phyloP scores from a whole-genome alignment of 1,140 invertebrate species.

The Ctenoplectra terminalis region DNA sequence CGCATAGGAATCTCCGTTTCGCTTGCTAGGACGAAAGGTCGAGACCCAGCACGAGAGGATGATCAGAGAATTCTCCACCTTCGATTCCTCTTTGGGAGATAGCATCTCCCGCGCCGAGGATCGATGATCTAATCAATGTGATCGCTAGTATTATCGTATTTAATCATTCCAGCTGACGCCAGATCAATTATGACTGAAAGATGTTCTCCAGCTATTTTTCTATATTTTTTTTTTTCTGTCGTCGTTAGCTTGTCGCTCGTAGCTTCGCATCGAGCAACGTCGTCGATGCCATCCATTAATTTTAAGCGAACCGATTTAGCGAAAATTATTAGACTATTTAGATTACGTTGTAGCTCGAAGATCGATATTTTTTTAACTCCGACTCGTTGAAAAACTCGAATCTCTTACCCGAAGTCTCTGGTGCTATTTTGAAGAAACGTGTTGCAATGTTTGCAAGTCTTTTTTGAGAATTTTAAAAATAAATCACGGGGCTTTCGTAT shows the following conservation, averaged over 20 bases:
- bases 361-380: neutral
- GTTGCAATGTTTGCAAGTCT: neutral
- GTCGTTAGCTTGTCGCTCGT: constrained; percentile 2
- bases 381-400: neutral
- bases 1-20: constrained; percentile 74
- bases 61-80: constrained; percentile 61
- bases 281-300: constrained; percentile 39
- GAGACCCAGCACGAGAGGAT: constrained; percentile 23
- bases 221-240: constrained; percentile 13
- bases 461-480: neutral
- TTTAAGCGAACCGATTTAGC: constrained; percentile 6
- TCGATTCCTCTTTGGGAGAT: constrained; percentile 65
- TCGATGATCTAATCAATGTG: constrained; percentile 36
- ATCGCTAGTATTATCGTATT: neutral
- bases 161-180: neutral
- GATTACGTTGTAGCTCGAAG: constrained; percentile 6
- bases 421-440: constrained; percentile 9
- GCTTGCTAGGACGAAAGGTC: constrained; percentile 61
- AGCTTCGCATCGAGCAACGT: neutral
- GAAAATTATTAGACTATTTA: neutral
- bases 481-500: neutral
- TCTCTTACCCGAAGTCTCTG: neutral
- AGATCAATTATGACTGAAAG: neutral
- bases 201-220: neutral
- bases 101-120: neutral